Base-by-base conservation (phyloP, 1,140 invertebrate genomes). In the Drosophila nigrodunni region DNA sequence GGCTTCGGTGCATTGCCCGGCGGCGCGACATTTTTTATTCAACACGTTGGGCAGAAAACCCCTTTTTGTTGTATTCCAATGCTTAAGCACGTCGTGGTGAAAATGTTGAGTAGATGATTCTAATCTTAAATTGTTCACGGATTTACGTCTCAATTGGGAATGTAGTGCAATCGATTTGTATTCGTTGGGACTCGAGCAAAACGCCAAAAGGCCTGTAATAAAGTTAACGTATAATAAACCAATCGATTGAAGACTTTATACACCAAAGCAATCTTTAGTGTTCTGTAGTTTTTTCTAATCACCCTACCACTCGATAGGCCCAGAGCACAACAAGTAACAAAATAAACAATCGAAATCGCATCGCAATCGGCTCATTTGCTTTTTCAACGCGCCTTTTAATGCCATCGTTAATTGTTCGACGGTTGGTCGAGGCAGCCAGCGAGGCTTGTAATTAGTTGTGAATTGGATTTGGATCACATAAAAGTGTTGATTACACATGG, bases 391-490 rank as follows among this genome's bases (percentile, higher is more conserved):
- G 21, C 55, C 52, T 49, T 74, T 75, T 64, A 65, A 71, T 64
- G 58, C 58, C 49, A 43, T 13, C 43, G 74, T 73, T 79, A 79
- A 79, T 79, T 79, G 68, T 70, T 69, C 21, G 44, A 37, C 67
- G 67, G 49, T 49, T 50, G 67, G 67, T 64, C 73, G 67, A 64
- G 59, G 52, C 66, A 57, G 30, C 59, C 61, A 66, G 71, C 67
- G 80, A 77, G 78, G 85, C 80, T 77, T 80, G 85, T 88, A 88
- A 88, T 88, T 88, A 88, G 83, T 88, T 88, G 83, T 89, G 83
- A 88, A 87, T 87, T 88, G 83, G 83, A 88, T 88, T 87, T 82
- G 80, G 83, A 88, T 88, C 83, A 88, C 83, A 88, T 88, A 88
- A 88, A 88, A 88, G 83, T 89, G 83, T 88, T 88, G 85, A 88